A percentile compares a stretch with the other conserved stretches of the same genome.
Evolutionary conservation across 2,113 vertebrate genomes (phyloP).

Genomic region (Forbesichthys agassizii): DNA sequence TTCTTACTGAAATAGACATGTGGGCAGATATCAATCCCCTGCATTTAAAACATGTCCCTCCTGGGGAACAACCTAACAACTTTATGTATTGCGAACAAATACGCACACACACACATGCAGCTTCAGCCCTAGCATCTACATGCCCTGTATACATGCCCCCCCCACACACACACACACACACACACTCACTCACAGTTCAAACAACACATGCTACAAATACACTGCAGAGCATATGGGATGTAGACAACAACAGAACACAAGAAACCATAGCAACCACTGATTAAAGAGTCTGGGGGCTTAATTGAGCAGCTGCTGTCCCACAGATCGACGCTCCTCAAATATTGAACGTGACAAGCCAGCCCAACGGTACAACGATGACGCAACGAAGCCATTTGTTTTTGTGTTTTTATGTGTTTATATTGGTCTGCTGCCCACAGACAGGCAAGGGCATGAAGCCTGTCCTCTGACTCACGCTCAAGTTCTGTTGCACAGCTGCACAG

Average conservation of each 20-base stretch:
- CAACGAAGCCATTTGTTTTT: constrained; percentile 10
- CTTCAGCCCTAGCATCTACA: not conserved
- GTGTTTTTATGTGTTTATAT: constrained; percentile 13
- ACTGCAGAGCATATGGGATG: constrained; percentile 48
- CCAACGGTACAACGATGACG: constrained; percentile 23
- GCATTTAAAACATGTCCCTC: constrained; percentile 24
- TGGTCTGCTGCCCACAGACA: constrained; percentile 23
- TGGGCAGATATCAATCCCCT: constrained; percentile 5
- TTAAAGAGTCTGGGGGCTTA: constrained; percentile 50
- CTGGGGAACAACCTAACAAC: constrained; percentile 14
- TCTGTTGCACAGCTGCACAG: constrained; percentile 22
- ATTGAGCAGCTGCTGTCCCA: constrained; percentile 54
- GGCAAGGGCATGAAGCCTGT: constrained; percentile 36
- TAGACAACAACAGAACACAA: constrained; percentile 2
- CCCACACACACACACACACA: not conserved
- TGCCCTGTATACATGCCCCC: not conserved
- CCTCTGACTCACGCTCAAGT: constrained; percentile 42
- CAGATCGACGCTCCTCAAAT: constrained; percentile 35
- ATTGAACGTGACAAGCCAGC: constrained; percentile 43
- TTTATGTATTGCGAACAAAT: constrained; percentile 35
- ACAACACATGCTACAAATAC: constrained; percentile 35
- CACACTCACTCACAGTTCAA: constrained; percentile 19
- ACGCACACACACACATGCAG: constrained; percentile 4
- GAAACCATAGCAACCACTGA: constrained; percentile 53
- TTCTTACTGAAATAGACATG: constrained; percentile 39